Evolutionary conservation across 2,888 invertebrate genomes (phyloP), one percentile per base, ranked within the genome.

Genomic region (Sialis fuliginosa): DNA sequence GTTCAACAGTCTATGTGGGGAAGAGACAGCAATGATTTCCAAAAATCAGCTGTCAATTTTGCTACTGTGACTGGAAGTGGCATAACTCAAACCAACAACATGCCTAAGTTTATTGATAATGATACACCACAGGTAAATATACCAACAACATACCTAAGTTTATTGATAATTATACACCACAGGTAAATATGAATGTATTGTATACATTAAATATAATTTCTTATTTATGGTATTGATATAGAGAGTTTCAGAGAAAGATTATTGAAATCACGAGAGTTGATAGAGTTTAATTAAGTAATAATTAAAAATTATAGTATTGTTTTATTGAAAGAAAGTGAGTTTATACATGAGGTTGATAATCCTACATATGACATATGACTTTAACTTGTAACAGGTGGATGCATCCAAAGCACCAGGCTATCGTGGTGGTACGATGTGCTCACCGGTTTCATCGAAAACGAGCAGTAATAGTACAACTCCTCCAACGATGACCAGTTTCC

Each of bases 391-490:
- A 22, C 68, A 81, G 69, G 88, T 81, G 51, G 90, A 91, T 67
- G 85, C 83, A 5, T 80, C 87, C 42, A 92, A 91, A 66, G 91
- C 91, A 49, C 91, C 91, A 0, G 91, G 91, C 1, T 92, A 91
- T 64, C 77, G 90, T 57, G 87, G 84, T 46, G 79, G 74, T 44
- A 73, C 81, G 40, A 77, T 82, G 52, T 83, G 83, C 61, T 85
- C 86, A 6, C 87, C 87, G 1, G 80, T 81, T 3, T 77, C 77
- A 1, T 75, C 74, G 39, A 76, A 76, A 53, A 67, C 75, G 1
- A 69, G 67, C 49, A 71, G 70, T 53, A 71, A 67, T 48, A 71
- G 67, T 45, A 70, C 71, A 10, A 71, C 73, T 12, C 73, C 73
- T 39, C 72, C 73, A 2, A 65, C 61, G 53, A 53, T 63, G 48